These are phyloP conservation scores for Bubalus kerabau DNA, from an alignment of 2,113 vertebrate species.

Conservation along the genomic window DNA sequence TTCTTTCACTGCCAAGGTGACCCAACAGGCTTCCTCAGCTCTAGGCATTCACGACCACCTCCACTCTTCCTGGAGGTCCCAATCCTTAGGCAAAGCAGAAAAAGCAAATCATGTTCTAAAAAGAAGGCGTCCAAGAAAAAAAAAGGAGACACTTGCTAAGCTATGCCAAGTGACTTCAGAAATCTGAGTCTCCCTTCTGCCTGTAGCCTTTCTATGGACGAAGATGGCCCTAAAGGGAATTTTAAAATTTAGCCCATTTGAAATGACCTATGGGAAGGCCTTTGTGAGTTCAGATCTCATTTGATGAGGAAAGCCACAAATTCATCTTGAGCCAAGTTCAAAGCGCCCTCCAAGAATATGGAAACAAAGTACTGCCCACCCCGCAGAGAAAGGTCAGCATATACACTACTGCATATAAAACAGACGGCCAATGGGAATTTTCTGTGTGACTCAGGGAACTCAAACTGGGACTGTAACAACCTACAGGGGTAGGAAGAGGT, in stretches of 20 bases:
- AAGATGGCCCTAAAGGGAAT: neutral
- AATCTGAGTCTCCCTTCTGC: neutral
- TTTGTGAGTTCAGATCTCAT: neutral
- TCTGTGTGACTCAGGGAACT: neutral
- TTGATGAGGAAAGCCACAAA: neutral
- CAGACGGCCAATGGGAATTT: neutral
- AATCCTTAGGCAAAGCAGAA: neutral
- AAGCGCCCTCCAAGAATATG: neutral
- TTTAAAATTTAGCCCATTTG: neutral
- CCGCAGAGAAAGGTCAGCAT: neutral
- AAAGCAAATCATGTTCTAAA: neutral
- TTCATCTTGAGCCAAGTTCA: neutral
- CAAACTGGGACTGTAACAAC: neutral
- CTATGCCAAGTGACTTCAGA: neutral
- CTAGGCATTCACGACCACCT: neutral
- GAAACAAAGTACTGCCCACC: neutral
- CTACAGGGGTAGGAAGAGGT: neutral
- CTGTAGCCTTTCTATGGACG: neutral
- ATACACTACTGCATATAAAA: neutral
- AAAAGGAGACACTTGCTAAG: neutral
- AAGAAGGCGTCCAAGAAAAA: neutral
- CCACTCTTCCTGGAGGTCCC: neutral
- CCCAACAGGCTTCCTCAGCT: neutral
- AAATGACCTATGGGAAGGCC: neutral
- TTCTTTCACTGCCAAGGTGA: neutral